Base-by-base conservation (phyloP, 1,140 invertebrate species). In the Macrocentrus cingulum region DNA sequence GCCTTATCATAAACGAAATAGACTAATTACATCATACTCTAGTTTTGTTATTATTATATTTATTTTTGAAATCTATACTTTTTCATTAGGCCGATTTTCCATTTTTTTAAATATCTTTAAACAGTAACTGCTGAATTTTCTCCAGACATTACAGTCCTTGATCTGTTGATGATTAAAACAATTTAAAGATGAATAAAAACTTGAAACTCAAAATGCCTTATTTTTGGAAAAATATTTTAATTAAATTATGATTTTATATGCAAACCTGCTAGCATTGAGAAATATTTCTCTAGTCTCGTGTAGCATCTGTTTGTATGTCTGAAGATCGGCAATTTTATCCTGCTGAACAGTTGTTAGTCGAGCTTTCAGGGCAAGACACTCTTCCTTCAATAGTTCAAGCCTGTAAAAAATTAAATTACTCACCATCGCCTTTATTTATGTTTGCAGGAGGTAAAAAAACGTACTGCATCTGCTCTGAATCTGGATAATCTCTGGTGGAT, bases 341-440 rank as follows among this genome's bases (percentile, higher is more conserved):
- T 71, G 67, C 11, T 71, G 68, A 1, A 79, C 53, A 3, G 67
- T 74, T 3, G 68, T 60, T 23, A 80, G 50, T 50, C 75, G 66
- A 2, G 71, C 64, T 56, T 77, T 78, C 5, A 79, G 25, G 2
- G 71, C 66, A n/a, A 77, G 64, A 56, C 70, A 73, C 50, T 80
- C 76, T 56, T 80, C 79, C 62, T 79, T 65, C 0, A 79, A 63
- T 18, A 79, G 62, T 59, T 80, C 77, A 11, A 72, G 57, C 52
- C 77, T 80, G 20, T n/a, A n/a, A n/a, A 11, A 20, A 56, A 23
- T 41, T n/a, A 8, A 56, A 55, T 32, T 39, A 15, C 37, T 52
- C 2, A 23, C 15, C 32, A 25, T 37, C 3, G 2, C 8, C 15
- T 22, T 56, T 59, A 41, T 39, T 9, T 22, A 32, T 9, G 5